Percentiles rank a stretch among this genome's conserved stretches.
These are phyloP conservation scores for Stichodactyla helianthus DNA, from an alignment of 64 coral and sea anemone species.

Conservation along the genomic window DNA sequence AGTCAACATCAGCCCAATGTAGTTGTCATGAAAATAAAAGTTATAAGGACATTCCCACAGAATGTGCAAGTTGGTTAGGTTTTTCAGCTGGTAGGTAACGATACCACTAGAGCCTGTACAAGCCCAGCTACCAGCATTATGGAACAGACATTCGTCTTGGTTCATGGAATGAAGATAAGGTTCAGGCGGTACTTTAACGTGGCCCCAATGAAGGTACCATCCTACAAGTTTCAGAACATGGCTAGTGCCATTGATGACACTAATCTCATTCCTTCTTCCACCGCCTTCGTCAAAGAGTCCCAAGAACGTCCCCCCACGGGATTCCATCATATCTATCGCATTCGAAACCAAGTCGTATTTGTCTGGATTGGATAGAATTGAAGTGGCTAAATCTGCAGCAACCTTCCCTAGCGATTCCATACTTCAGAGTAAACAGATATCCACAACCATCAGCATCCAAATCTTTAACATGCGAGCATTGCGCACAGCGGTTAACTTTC, in stretches of 20 bases:
- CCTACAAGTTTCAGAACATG: background rate
- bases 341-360: background rate
- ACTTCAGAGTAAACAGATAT: background rate
- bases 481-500: too few species aligned
- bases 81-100: background rate
- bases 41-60: constrained; percentile 32
- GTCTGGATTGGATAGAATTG: background rate
- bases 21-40: constrained; percentile 28
- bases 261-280: constrained; percentile 5
- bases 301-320: background rate
- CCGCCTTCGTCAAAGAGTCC: constrained; percentile 16
- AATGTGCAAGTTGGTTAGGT: constrained; percentile 23
- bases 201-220: background rate
- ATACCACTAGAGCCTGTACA: constrained; percentile 26
- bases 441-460: too few species aligned
- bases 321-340: background rate
- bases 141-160: constrained; percentile 25
- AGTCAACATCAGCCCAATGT: constrained; percentile 24
- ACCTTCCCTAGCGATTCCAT: background rate
- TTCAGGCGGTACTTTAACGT: background rate
- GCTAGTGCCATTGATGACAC: background rate
- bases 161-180: background rate
- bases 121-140: constrained; percentile 30
- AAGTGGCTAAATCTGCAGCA: background rate
- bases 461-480: too few species aligned